Base-by-base conservation (phyloP, 2,888 invertebrate species). In the Bursaphelenchus okinawaensis region DNA sequence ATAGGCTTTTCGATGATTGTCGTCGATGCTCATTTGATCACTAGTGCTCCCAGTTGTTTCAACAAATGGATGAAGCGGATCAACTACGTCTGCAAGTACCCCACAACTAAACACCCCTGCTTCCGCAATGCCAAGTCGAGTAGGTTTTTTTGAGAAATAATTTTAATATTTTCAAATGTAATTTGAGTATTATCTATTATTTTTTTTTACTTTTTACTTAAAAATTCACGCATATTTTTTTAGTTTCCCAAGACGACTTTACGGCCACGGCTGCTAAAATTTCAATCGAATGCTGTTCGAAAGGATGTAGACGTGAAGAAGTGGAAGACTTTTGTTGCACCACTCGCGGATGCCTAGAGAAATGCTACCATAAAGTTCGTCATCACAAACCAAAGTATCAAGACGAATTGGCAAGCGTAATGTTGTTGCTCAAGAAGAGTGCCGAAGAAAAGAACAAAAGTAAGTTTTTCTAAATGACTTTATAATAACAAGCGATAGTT, bases 1-100 rank as follows among this genome's bases (percentile, higher is more conserved):
- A n/a, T n/a, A n/a, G n/a, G n/a, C n/a, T n/a, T n/a, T n/a, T n/a
- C n/a, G n/a, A n/a, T n/a, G n/a, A n/a, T n/a, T n/a, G n/a, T n/a
- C n/a, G n/a, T n/a, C n/a, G n/a, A n/a, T 40, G 50, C 50, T n/a
- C 12, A 40, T 24, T 19, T 54, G 54, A 12, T n/a, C 4, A 19
- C 23, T n/a, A 23, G 6, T 54, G 26, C 16, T 24, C 16, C 24
- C 19, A 19, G 26, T 24, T 63, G 63, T 50, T 28, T 66, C 12
- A n/a, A 65, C 7, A 50, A 63, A 19, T 63, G 63, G 63, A 23
- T 64, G 22, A 19, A 63, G 23, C 63, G 63, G 22, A 63, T 63
- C 40, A 29, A 26, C 28, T n/a, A 64, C 23, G 22, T 65, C 24
- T 63, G 63, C 51, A 65, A 12, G 9, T 63, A 63, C 26, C 63